Base-by-base conservation (phyloP, 2,797 vertebrate species). In the Steatocranus sp. region DNA sequence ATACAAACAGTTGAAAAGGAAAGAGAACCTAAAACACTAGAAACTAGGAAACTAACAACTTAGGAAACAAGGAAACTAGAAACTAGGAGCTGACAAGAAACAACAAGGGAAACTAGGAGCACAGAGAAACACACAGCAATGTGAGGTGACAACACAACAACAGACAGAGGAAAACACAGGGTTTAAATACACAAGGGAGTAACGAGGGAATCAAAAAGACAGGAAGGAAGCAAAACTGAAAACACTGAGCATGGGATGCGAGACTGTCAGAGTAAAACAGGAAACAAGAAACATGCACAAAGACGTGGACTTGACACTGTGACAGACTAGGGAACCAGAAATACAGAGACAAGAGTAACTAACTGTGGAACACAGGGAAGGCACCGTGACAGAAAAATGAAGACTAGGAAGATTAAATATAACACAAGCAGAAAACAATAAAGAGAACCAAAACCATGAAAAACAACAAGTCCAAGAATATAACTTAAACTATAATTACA, bases 191-290 rank as follows among this genome's bases (percentile, higher is more conserved):
- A 58, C 17, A 61, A 61, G 56, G 56, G 17, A 34, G 30, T 61
- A 34, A 61, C 0, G 1, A 34, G 30, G 56, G 56, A 61, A 61
- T 61, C 11, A 58, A 58, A 30, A 58, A 0, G 30, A 61, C 56
- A 11, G 30, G 56, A 30, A 34, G 30, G 30, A 61, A 3, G 56
- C 30, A 61, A 61, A 61, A n/a, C 56, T 61, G 30, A 61, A 34
- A 61, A 61, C 30, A 34, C 56, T 34, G 56, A 61, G 10, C 56
- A 3, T 11, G 30, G 4, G 30, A 2, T n/a, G 56, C 2, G 4
- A 34, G 56, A 61, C 56, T 61, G 30, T 61, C 56, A 61, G 18
- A 61, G 30, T 61, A n/a, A 61, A n/a, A 61, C 18, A 61, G 30
- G 10, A 34, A 8, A 61, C 6, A 61, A 12, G 56, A n/a, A n/a